Conservation (phyloP, 2,797 vertebrate species). For the Setipinna tenuifilis region DNA sequence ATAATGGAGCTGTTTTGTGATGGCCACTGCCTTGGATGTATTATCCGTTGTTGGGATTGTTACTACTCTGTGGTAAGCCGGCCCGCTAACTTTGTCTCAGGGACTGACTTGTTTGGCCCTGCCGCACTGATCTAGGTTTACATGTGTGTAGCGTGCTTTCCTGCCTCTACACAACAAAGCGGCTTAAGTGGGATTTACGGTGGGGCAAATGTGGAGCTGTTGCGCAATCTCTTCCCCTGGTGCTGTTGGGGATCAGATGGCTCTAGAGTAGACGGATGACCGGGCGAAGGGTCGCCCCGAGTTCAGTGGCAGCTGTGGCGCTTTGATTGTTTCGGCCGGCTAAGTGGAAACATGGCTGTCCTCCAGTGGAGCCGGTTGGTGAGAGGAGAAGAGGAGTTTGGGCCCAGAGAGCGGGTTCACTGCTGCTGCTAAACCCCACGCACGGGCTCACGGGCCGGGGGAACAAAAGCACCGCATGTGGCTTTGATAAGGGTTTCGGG, state of each 20-base stretch:
- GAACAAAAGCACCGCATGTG: not conserved
- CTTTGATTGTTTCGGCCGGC: conserved; percentile 52
- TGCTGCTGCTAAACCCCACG: not conserved
- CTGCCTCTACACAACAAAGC: not conserved
- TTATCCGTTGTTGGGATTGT: not conserved
- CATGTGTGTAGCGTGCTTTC: not conserved
- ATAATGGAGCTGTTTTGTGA: not conserved
- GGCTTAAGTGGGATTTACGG: not conserved
- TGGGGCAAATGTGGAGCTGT: not conserved
- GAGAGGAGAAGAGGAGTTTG: conserved; percentile 28
- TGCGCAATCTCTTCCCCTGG: not conserved
- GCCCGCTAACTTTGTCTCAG: too few relatives aligned
- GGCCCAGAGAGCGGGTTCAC: not conserved
- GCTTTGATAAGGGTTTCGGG: conserved; percentile 53
- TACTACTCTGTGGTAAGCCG: not conserved
- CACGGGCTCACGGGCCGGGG: not conserved
- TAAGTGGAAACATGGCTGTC: conserved; percentile 61
- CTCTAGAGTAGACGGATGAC: not conserved
- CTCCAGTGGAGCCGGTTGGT: conserved; percentile 63
- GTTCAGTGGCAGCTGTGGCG: not conserved
- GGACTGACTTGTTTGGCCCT: not conserved
- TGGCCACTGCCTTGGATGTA: not conserved
- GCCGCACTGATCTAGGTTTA: not conserved
- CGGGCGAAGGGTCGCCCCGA: not conserved
- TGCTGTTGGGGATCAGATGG: not conserved